phyloP scores from a whole-genome alignment of 2,888 invertebrate genomes.

The Pachymerium ferrugineum region DNA sequence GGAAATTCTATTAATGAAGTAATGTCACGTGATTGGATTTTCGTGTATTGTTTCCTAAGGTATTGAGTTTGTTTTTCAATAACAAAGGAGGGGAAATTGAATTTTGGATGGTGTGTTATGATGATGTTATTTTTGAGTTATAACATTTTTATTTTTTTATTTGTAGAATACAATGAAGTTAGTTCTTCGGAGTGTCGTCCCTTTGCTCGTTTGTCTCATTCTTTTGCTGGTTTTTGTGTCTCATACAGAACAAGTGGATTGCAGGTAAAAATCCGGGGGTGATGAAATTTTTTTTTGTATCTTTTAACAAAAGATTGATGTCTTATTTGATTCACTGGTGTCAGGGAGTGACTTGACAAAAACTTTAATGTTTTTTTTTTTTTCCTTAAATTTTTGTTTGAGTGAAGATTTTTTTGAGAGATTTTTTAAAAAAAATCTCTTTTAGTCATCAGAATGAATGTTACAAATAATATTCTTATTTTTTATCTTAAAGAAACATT shows the following conservation, averaged over 20 bases:
- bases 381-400: too few species aligned
- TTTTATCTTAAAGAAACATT: too few species aligned
- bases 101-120: neutral
- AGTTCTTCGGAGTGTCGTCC: neutral
- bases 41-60: too few species aligned
- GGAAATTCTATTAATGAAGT: too few species aligned
- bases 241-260: neutral
- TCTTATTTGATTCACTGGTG: neutral
- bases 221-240: constrained; percentile 1
- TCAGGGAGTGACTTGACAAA: too few species aligned
- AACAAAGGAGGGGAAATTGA: neutral
- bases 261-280: neutral
- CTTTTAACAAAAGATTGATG: neutral
- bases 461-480: too few species aligned
- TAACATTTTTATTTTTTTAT: neutral
- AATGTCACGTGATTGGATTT: too few species aligned
- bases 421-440: too few species aligned
- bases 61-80: too few species aligned
- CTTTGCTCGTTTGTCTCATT: neutral
- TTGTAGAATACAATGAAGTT: neutral
- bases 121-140: neutral
- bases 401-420: too few species aligned
- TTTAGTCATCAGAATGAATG: too few species aligned
- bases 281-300: too few species aligned
- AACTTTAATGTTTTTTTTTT: neutral